Percentiles rank a stretch among this genome's conserved stretches.
phyloP scores from a whole-genome alignment of 1,140 invertebrate genomes.

The Bradynema listronoti region DNA sequence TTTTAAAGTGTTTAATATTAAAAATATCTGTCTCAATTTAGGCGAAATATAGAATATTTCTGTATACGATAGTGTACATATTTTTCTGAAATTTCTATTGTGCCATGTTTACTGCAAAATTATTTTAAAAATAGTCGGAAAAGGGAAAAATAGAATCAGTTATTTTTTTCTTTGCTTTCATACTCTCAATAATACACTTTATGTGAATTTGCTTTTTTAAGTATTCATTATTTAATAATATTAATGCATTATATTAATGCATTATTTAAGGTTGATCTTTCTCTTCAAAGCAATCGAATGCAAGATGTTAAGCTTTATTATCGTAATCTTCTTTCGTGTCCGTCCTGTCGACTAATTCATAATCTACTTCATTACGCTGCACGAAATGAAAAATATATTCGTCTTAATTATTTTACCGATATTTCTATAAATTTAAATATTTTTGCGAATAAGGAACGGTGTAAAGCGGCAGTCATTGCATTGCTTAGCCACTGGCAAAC shows the following conservation, averaged over 20 bases:
- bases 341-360: constrained; percentile 44
- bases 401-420: background rate
- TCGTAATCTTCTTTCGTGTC: constrained; percentile 37
- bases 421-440: constrained; percentile 11
- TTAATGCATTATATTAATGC: background rate
- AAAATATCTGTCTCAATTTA: too few relatives aligned
- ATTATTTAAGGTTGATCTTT: constrained; percentile 4
- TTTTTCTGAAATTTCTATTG: too few relatives aligned
- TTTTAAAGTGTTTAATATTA: too few relatives aligned
- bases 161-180: too few relatives aligned
- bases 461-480: constrained; percentile 46
- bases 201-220: too few relatives aligned
- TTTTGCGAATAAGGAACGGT: constrained; percentile 21
- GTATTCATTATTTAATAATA: background rate
- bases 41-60: too few relatives aligned
- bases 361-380: constrained; percentile 31
- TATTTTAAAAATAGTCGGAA: too few relatives aligned
- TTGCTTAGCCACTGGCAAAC: constrained; percentile 54
- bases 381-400: constrained; percentile 15
- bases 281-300: constrained; percentile 4
- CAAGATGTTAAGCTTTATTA: constrained; percentile 26
- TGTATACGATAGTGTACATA: too few relatives aligned
- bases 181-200: too few relatives aligned
- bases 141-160: too few relatives aligned
- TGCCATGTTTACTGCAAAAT: too few relatives aligned